Percentiles rank a stretch among this genome's conserved stretches.
phyloP scores from a whole-genome alignment of 1,140 invertebrate genomes.

The Daktulosphaira vitifoliae region DNA sequence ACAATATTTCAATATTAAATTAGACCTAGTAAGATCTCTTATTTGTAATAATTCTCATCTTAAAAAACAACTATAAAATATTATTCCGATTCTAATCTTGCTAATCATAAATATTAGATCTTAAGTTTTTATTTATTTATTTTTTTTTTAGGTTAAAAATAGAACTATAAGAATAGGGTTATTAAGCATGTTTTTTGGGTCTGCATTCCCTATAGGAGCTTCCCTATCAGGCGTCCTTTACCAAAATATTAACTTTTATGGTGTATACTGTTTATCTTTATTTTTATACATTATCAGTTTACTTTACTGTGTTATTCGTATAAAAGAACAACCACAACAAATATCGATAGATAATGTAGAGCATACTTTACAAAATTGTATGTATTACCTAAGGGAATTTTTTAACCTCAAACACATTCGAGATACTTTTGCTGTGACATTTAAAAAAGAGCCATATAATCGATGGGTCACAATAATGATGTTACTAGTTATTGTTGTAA shows the following conservation, averaged over 20 bases:
- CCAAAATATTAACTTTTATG: conserved; percentile 67
- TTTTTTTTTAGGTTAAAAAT: conserved; percentile 49
- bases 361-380: neutral
- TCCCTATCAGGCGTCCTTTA: conserved; percentile 42
- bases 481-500: conserved; percentile 68
- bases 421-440: conserved; percentile 64
- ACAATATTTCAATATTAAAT: too few relatives aligned
- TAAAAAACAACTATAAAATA: too few relatives aligned
- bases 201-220: conserved; percentile 59
- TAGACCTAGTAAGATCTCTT: too few relatives aligned
- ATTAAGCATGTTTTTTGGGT: conserved; percentile 69
- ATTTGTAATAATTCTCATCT: too few relatives aligned
- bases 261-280: conserved; percentile 64
- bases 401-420: conserved; percentile 63
- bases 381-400: conserved; percentile 49
- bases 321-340: conserved; percentile 48
- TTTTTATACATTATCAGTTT: conserved; percentile 62
- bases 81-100: too few relatives aligned
- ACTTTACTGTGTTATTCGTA: conserved; percentile 56
- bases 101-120: too few relatives aligned
- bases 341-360: neutral
- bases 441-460: conserved; percentile 61
- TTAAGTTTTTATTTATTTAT: too few relatives aligned
- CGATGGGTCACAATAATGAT: conserved; percentile 59
- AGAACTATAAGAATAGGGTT: conserved; percentile 74